Evolutionary conservation across 2,888 invertebrate species (phyloP).

Genomic region (Ophion ventricosus): DNA sequence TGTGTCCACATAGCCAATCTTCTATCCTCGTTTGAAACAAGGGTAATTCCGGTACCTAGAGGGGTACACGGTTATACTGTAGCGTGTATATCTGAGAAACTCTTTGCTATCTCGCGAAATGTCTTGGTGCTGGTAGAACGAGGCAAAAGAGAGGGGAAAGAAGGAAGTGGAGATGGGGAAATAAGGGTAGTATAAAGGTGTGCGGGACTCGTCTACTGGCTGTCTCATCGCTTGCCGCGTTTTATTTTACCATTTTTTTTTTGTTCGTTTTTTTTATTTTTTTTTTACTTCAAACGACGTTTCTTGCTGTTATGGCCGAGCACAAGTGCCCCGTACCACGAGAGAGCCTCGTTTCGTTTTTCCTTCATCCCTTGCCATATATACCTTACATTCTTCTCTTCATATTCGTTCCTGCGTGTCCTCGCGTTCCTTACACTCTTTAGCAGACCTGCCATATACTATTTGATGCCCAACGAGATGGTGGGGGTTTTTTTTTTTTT

Average conservation of each 20-base stretch:
- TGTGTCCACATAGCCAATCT: conserved; percentile 13
- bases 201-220: conserved; percentile 56
- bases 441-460: conserved; percentile 1
- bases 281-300: conserved; percentile 20
- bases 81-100: conserved; percentile 28
- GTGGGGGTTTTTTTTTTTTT: neutral
- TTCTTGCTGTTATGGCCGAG: conserved; percentile 44
- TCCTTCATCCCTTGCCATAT: conserved; percentile 2
- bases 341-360: conserved; percentile 30
- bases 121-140: conserved; percentile 38
- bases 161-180: conserved; percentile 48
- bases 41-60: conserved; percentile 29
- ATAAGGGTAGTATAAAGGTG: conserved; percentile 60
- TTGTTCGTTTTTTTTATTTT: conserved; percentile 56
- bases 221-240: conserved; percentile 56
- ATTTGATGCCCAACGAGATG: conserved; percentile 36
- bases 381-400: conserved; percentile 29
- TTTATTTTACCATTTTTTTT: conserved; percentile 58
- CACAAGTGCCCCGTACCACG: conserved; percentile 43
- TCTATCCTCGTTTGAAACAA: conserved; percentile 38
- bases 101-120: conserved; percentile 61
- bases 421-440: conserved; percentile 28
- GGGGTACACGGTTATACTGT: conserved; percentile 29
- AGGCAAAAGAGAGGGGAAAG: conserved; percentile 39
- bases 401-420: conserved; percentile 12